Evolutionary conservation across 2,888 invertebrate genomes (phyloP).

Genomic region (Erebia aethiops): DNA sequence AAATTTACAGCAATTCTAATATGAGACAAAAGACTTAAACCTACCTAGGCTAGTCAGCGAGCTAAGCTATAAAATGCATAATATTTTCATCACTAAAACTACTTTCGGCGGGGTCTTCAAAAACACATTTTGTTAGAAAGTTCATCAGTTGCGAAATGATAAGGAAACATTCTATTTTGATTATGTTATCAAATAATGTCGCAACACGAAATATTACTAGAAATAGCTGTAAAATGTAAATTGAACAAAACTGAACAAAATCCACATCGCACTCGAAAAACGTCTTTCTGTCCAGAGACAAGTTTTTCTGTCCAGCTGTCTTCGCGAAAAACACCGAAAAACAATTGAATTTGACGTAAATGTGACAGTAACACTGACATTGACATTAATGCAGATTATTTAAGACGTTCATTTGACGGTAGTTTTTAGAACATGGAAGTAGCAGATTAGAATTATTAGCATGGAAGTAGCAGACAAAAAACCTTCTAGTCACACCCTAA

Average conservation of each 20-base stretch:
- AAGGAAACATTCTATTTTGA: background rate
- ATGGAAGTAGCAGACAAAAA: too few species aligned
- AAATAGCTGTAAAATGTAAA: background rate
- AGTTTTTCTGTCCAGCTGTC: too few species aligned
- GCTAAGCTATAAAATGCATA: slow-evolving; percentile 23
- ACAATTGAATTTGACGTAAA: background rate
- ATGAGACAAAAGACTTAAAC: slow-evolving; percentile 25
- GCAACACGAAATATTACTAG: slow-evolving; percentile 4
- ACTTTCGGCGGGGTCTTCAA: slow-evolving; percentile 26
- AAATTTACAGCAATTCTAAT: background rate
- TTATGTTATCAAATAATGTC: slow-evolving; percentile 19
- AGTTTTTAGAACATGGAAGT: too few species aligned
- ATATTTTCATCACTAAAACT: slow-evolving; percentile 23
- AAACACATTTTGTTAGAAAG: slow-evolving; percentile 10
- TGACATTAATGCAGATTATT: too few species aligned
- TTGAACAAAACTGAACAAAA: background rate
- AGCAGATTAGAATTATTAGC: too few species aligned
- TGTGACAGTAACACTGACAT: too few species aligned
- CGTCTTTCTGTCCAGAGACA: too few species aligned
- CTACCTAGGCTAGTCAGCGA: slow-evolving; percentile 13
- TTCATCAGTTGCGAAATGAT: background rate
- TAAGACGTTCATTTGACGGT: too few species aligned
- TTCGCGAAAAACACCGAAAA: too few species aligned
- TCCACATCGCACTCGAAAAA: background rate
- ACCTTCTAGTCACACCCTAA: too few species aligned